Evolutionary conservation across 2,888 invertebrate genomes (phyloP).

Genomic region (Nephrotoma flavescens): DNA sequence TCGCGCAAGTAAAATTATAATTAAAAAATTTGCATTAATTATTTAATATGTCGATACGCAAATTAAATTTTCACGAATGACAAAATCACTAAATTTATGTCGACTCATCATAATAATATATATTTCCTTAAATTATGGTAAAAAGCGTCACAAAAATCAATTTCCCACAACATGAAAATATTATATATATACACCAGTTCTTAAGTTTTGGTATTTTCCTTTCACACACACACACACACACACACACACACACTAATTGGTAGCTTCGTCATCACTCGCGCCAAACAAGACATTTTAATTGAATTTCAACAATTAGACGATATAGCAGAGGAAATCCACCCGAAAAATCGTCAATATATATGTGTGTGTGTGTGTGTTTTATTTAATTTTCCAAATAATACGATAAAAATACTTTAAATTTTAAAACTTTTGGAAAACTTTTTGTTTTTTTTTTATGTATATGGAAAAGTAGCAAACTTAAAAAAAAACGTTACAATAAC

Average conservation of each 20-base stretch:
- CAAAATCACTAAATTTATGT: background rate
- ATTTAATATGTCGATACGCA: background rate
- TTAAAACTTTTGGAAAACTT: background rate
- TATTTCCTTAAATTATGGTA: background rate
- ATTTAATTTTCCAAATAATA: background rate
- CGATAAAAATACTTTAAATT: background rate
- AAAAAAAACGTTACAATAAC: background rate
- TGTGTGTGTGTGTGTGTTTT: background rate
- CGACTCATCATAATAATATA: background rate
- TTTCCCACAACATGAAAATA: background rate
- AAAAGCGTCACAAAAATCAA: background rate
- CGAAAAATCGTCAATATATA: background rate
- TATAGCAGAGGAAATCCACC: background rate
- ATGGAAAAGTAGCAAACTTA: background rate
- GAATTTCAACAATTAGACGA: background rate
- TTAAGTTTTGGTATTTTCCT: background rate
- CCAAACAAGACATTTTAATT: background rate
- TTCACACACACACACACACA: background rate
- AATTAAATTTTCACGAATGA: background rate
- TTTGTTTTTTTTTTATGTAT: background rate
- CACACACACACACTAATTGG: background rate
- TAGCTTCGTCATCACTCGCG: background rate
- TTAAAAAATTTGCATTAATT: background rate
- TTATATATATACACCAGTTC: background rate
- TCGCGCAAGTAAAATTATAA: background rate